A percentile compares a stretch with the other conserved stretches of the same genome.
Conservation (phyloP, 2,797 vertebrate species). For the Pangasius mekongensis region DNA sequence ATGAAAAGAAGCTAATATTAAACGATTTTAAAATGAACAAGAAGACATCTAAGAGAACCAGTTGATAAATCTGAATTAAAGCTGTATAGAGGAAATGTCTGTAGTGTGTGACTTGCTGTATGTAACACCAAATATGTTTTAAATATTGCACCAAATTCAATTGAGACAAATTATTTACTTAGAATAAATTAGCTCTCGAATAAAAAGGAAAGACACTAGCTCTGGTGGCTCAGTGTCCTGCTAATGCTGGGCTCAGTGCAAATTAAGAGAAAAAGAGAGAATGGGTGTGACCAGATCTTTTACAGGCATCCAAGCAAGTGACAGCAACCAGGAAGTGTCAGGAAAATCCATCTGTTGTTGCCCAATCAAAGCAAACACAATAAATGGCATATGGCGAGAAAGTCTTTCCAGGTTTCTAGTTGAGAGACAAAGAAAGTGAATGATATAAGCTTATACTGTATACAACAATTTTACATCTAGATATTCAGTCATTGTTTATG, state of each 20-base stretch:
- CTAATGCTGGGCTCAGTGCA: neutral
- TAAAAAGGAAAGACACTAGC: neutral
- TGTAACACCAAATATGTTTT: neutral
- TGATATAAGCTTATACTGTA: neutral
- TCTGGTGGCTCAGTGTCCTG: neutral
- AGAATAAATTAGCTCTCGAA: neutral
- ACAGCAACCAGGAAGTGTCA: neutral
- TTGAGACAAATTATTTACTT: neutral
- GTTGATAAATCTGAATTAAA: neutral
- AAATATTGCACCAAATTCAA: neutral
- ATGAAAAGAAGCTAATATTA: neutral
- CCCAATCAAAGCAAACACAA: constrained; percentile 5
- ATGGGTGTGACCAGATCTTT: neutral
- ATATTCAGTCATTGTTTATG: too few species aligned
- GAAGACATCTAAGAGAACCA: neutral
- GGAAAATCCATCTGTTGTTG: neutral
- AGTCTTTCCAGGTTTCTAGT: neutral
- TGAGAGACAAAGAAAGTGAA: neutral
- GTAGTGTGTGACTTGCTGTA: neutral
- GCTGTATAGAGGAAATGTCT: neutral
- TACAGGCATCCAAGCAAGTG: neutral
- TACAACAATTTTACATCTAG: neutral
- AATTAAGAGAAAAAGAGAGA: neutral
- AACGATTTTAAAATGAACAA: neutral
- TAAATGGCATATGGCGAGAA: neutral